Base-by-base conservation (phyloP, 2,113 vertebrate genomes). In the Ageneiosus marmoratus region DNA sequence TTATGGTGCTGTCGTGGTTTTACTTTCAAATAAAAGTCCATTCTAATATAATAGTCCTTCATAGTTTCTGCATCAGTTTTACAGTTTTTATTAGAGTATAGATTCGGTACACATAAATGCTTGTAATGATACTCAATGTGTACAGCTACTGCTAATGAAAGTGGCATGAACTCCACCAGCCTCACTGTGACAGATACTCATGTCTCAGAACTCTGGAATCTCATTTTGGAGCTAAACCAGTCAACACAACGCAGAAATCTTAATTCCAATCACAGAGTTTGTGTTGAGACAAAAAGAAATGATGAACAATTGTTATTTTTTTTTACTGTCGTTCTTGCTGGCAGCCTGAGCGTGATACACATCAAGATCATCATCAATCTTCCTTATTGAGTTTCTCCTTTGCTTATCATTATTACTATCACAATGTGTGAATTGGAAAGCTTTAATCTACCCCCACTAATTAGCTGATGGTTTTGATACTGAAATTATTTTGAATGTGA, bases 221-320 rank as follows among this genome's bases (percentile, higher is more conserved):
- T 77, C 84, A 5, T 77, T 37, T 13, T 81, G 62, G 73, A 85
- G 73, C 62, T 50, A 70, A 46, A 70, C 79, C 55, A 77, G 84
- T 51, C 51, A 60, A 60, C 62, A 32, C 73, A 41, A 58, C 55
- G 48, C 79, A 53, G 55, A 85, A 67, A 16, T 65, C 27, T 55
- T 85, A 81, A 85, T 81, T 70, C 69, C 8, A 46, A 77, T 75
- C 79, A 53, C 32, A 56, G 32, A 46, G 44, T 34, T 50, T 18
- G 27, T n/a, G 60, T 50, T 12, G 51, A 53, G 79, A 77, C 16
- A 67, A 0, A 32, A 81, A 0, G n/a, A 81, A 85, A 81, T 81
- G 37, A 58, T 81, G 77, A 81, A 51, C 51, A 34, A 27, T n/a
- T 13, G 41, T 73, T 77, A 77, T 70, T 81, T 85, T 81, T 50